Percentiles rank a stretch among this genome's conserved stretches.
Conservation (phyloP, 1,140 invertebrate genomes). For the Coptotermes formosanus region DNA sequence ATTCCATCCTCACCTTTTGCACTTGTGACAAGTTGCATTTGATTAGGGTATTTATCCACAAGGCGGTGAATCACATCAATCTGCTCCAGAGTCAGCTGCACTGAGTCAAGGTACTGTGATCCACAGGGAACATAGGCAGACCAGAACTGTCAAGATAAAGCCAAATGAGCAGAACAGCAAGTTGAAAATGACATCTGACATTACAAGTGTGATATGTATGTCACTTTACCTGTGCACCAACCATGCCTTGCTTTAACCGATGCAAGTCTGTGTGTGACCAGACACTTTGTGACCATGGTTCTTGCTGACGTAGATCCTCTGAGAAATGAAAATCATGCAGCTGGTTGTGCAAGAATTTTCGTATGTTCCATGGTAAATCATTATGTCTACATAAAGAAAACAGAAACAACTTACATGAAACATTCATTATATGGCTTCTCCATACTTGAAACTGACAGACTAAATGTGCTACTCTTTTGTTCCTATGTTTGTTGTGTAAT, state of each 20-base stretch:
- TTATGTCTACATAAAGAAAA: constrained; percentile 55
- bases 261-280: constrained; percentile 58
- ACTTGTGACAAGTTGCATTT: constrained; percentile 59
- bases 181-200: too few relatives aligned
- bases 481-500: neutral
- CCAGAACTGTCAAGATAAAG: constrained; percentile 65
- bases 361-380: constrained; percentile 57
- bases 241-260: constrained; percentile 51
- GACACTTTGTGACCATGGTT: constrained; percentile 43
- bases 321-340: constrained; percentile 44
- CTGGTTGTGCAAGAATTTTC: constrained; percentile 50
- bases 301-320: constrained; percentile 45
- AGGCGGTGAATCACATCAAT: constrained; percentile 78
- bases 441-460: neutral
- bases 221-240: constrained; percentile 58
- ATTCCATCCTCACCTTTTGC: constrained; percentile 52
- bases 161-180: too few relatives aligned
- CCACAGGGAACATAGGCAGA: constrained; percentile 85
- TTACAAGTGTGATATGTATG: neutral
- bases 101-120: constrained; percentile 75
- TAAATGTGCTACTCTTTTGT: too few relatives aligned
- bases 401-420: neutral
- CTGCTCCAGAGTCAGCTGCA: constrained; percentile 77
- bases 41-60: constrained; percentile 60
- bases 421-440: neutral